Evolutionary conservation across 2,113 vertebrate genomes (phyloP), one percentile per base, ranked within the genome.

Genomic region (Procavia capensis): DNA sequence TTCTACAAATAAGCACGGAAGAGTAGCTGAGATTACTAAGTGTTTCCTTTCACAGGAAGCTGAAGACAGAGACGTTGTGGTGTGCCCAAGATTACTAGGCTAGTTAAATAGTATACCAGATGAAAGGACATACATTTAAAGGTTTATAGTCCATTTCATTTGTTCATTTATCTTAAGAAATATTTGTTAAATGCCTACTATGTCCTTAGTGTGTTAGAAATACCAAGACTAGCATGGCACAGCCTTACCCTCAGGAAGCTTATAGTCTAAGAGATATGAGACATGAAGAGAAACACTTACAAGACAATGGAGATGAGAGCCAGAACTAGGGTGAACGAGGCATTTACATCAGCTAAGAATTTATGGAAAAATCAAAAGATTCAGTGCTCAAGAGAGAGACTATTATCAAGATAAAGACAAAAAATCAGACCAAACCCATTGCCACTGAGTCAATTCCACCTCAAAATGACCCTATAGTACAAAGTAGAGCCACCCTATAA

Each of bases 1-100:
- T 31, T 57, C 84, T 41, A 11, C 9, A 66, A 43, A 85, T 2
- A 72, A 36, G 72, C 11, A 41, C 4, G 61, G 70, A 88, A 81
- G 59, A 64, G 39, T 19, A 59, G 79, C 47, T 3, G 4, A 59
- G 39, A 93, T 90, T 14, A 59, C 14, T 39, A 47, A 7, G 1
- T 68, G 61, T 93, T 85, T 75, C 78, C 70, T 85, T 91, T 92
- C 68, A 92, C 47, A 68, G 66, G 47, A 66, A 63, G 10, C 29
- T 29, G 25, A 94, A 88, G 39, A 25, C 39, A 70, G 70, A 89
- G 34, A 29, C 34, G 9, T 27, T 64, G 39, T 47, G 36, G 85
- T 88, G 64, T 85, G 43, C 43, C 70, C 29, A 70, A 72, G 39
- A 24, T 88, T 63, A 81, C 34, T 45, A 34, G 79, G 45, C 79